phyloP scores from a whole-genome alignment of 2,888 invertebrate genomes.

The Caenorhabditis virilis region DNA sequence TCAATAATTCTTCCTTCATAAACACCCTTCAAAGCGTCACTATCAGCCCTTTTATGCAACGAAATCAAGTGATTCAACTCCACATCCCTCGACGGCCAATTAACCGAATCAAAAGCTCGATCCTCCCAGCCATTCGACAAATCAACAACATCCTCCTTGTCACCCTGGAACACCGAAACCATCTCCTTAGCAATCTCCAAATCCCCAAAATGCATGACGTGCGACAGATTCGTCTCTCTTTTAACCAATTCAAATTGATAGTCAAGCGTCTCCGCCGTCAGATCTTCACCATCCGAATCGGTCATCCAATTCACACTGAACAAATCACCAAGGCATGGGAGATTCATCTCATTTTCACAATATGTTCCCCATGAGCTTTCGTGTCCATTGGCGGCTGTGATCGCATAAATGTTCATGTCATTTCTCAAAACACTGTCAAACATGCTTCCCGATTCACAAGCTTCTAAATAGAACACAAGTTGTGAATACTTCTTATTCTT shows the following conservation, averaged over 20 bases:
- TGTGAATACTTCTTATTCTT: constrained; percentile 70
- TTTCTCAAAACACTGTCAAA: constrained; percentile 73
- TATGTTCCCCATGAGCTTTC: constrained; percentile 75
- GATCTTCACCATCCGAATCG: constrained; percentile 73
- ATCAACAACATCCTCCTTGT: constrained; percentile 32
- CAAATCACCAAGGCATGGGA: constrained; percentile 73
- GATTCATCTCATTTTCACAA: constrained; percentile 70
- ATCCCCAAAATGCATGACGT: constrained; percentile 75
- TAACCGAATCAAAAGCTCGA: constrained; percentile 54
- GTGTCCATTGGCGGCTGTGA: constrained; percentile 74
- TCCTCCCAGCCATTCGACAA: no score
- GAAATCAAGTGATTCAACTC: constrained; percentile 62
- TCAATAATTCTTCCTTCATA: background rate
- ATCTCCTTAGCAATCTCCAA: constrained; percentile 60
- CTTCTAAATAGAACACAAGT: constrained; percentile 75
- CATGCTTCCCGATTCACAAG: constrained; percentile 76
- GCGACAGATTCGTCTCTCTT: constrained; percentile 73
- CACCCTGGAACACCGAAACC: constrained; percentile 70
- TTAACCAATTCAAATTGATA: constrained; percentile 73
- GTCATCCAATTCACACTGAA: constrained; percentile 76
- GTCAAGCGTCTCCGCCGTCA: constrained; percentile 72
- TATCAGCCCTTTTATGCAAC: background rate
- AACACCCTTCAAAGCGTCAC: background rate
- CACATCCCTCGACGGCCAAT: constrained; percentile 69
- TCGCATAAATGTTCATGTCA: constrained; percentile 72